Conservation (phyloP, 1,140 invertebrate species). For the Papilio machaon region DNA sequence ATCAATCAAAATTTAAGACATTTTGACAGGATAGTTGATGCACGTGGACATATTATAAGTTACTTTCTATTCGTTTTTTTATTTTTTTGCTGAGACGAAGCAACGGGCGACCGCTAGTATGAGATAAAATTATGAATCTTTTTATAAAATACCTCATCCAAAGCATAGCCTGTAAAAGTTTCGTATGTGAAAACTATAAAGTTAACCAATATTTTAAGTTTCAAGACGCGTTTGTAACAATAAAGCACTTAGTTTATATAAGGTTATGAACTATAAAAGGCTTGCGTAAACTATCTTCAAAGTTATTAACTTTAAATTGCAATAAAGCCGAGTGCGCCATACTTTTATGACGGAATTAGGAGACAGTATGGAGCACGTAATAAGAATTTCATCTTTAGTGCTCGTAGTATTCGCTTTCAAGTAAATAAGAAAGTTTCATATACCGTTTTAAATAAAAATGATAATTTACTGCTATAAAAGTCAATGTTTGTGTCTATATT, state of each 20-base stretch:
- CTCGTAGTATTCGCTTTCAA: not conserved
- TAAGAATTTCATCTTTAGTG: constrained; percentile 31
- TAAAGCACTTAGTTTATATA: constrained; percentile 48
- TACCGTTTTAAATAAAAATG: not conserved
- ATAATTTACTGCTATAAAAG: not conserved
- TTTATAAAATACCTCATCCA: not conserved
- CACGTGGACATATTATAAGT: no score
- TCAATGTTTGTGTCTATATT: no score
- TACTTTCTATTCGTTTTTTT: no score
- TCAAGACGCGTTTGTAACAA: constrained; percentile 44
- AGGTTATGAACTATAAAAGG: constrained; percentile 60
- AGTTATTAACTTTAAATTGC: constrained; percentile 79
- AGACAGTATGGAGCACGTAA: constrained; percentile 58
- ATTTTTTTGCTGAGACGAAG: no score
- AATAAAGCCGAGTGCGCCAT: constrained; percentile 76
- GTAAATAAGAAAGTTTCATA: not conserved
- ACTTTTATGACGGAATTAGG: constrained; percentile 77
- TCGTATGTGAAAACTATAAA: constrained; percentile 43
- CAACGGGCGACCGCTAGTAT: no score
- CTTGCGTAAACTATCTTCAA: constrained; percentile 59
- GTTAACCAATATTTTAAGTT: constrained; percentile 36
- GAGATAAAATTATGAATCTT: not conserved
- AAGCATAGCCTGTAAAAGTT: constrained; percentile 4
- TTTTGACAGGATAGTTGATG: no score
- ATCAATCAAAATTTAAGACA: no score